Base-by-base conservation (phyloP, 1,140 invertebrate genomes). In the Trinorchestia longiramus region DNA sequence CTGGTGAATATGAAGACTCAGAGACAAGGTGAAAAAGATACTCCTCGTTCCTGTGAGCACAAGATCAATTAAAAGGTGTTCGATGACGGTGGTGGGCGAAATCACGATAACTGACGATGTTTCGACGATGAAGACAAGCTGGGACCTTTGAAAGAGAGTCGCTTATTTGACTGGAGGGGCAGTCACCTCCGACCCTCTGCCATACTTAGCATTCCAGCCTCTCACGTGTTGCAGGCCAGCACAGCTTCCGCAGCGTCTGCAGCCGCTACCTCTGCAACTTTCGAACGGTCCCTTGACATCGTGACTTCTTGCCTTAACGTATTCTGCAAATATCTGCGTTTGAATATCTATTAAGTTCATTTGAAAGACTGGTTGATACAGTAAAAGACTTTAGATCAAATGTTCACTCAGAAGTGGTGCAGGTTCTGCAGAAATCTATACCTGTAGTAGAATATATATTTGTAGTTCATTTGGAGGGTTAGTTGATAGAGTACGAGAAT, bases 251-350 rank as follows among this genome's bases (percentile, higher is more conserved):
- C 88, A 4, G 3, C 88, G 6, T 43, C 4, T 36, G 43, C 23
- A 90, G 88, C 88, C 88, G 28, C 23, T 42, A 28, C 88, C n/a
- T 90, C 87, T 87, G 36, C 28, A 41, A 90, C 88, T 90, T 90
- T 90, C 88, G n/a, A 90, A 90, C 88, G 88, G 88, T 42, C 88
- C 88, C 88, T 90, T 90, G 88, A 90, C 88, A 90, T 90, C 15
- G 88, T 42, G 88, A 42, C 88, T 90, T 28, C 43, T 41, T 41
- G 28, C n/a, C 88, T 41, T 15, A 8, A 42, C 43, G 15, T 87
- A 42, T 42, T 90, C 43, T 90, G 36, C 36, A 42, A 15, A 42
- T 42, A 36, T 41, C n/a, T 42, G 88, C 4, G 41, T 90, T 42
- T 42, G 41, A 36, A 3, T 77, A 28, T 77, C 36, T 36, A 77